These are phyloP conservation scores for Mus spretus DNA, from an alignment of 2,797 vertebrate species.

Conservation along the genomic window DNA sequence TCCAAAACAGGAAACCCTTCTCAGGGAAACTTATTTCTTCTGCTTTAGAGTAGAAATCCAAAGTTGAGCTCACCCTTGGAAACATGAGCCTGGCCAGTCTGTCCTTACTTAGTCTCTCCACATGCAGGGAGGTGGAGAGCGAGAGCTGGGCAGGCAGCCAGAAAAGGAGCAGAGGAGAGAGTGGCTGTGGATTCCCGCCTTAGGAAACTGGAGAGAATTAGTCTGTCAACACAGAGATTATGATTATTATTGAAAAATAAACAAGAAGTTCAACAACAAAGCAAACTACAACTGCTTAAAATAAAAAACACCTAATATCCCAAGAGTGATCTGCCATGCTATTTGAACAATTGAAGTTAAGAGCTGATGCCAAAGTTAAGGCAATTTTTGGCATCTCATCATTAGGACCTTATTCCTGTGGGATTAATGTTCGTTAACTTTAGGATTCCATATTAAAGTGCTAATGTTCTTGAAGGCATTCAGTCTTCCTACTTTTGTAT, in stretches of 20 bases:
- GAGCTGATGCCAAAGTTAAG: slow-evolving; percentile 32
- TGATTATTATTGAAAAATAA: slow-evolving; percentile 30
- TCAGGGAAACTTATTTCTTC: slow-evolving; percentile 75
- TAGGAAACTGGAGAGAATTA: slow-evolving; percentile 23
- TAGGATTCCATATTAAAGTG: slow-evolving; percentile 32
- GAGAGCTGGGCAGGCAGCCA: slow-evolving; percentile 11
- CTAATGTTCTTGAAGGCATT: not conserved
- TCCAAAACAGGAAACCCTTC: slow-evolving; percentile 73
- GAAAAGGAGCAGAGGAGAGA: not conserved
- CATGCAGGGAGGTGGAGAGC: slow-evolving; percentile 10
- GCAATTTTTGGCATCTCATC: slow-evolving; percentile 16
- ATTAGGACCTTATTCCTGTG: slow-evolving; percentile 10
- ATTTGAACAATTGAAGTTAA: slow-evolving; percentile 27
- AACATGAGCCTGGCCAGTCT: slow-evolving; percentile 63
- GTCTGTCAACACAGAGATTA: not conserved
- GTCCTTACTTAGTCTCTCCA: slow-evolving; percentile 62
- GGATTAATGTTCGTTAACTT: not conserved
- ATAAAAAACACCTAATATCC: not conserved
- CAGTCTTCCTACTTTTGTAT: not conserved
- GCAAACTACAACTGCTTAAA: not conserved
- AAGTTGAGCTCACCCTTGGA: slow-evolving; percentile 71
- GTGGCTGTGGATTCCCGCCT: not conserved
- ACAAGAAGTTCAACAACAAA: slow-evolving; percentile 39
- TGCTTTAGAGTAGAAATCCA: slow-evolving; percentile 68
- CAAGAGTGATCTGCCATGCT: not conserved